A percentile compares a stretch with the other conserved stretches of the same genome.
Evolutionary conservation across 2,113 vertebrate genomes (phyloP).

Genomic region (Paracanthobrama guichenoti): DNA sequence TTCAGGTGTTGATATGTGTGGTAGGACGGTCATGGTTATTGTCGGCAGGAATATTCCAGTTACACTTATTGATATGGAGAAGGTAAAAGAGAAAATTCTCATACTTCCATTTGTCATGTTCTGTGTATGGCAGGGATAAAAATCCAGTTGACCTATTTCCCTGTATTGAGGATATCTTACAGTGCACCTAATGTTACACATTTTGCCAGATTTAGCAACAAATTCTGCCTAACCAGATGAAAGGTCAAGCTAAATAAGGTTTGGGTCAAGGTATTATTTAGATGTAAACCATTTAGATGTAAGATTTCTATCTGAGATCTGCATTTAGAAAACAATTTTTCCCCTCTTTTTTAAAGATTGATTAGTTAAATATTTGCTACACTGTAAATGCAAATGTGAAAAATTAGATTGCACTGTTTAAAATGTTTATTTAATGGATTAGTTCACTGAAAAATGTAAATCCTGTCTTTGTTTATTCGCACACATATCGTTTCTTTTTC

Average conservation of each 20-base stretch:
- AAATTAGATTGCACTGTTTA: background rate
- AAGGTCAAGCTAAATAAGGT: background rate
- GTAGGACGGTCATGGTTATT: slow-evolving; percentile 91
- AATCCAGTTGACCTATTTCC: background rate
- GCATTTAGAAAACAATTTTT: background rate
- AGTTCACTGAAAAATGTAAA: background rate
- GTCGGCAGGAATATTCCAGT: slow-evolving; percentile 97
- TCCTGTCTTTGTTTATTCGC: background rate
- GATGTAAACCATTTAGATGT: background rate
- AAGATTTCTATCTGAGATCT: background rate
- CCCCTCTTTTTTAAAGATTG: background rate
- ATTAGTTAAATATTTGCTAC: background rate
- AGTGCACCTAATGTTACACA: background rate
- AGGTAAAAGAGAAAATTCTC: slow-evolving; percentile 75
- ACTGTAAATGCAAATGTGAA: background rate
- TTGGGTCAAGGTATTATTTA: background rate
- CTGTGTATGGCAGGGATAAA: background rate
- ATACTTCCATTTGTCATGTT: background rate
- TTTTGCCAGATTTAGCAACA: background rate
- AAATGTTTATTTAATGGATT: background rate
- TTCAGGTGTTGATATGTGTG: slow-evolving; percentile 89
- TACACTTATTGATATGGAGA: slow-evolving; percentile 92
- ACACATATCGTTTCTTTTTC: background rate
- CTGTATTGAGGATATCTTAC: background rate
- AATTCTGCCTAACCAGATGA: background rate